Base-by-base conservation (phyloP, 2,888 invertebrate species). In the Melinaea marsaeus region DNA sequence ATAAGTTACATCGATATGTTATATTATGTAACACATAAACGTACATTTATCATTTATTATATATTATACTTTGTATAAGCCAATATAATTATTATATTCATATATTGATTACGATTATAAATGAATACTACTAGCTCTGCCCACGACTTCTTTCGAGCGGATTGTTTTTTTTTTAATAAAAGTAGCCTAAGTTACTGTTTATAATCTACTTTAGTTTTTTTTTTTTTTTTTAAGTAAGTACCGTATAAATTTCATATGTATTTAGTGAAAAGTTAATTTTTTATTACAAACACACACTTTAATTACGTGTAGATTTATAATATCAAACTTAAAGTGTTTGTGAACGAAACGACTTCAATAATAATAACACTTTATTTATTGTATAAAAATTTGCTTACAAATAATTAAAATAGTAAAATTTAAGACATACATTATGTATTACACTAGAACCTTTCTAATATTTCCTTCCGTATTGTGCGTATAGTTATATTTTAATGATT, bases 401-500 rank as follows among this genome's bases (percentile, higher is more conserved):
- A 1, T 22, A 22, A 22, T 22, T 22, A 22, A 22, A 22, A 22
- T 22, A 22, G 22, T 22, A 22, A 22, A 22, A 22, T 22, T 22
- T 22, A 22, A 22, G 22, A 22, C 22, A 22, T 22, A 22, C 22
- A 22, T 2, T 37, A 7, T n/a, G 3, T 48, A n/a, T 48, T 13
- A n/a, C 3, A n/a, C 4, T 3, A 37, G 37, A 37, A 37, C 7
- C n/a, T 48, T n/a, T n/a, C 47, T 6, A 4, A 11, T 5, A 47
- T 47, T 47, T 4, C 47, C 4, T 47, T 47, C 11, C 37, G 37
- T 47, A 1, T 47, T 2, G 2, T 47, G 11, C 5, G n/a, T 5
- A 13, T 48, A 13, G 48, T 11, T 13, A 48, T 48, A 48, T 5
- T 57, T 58, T 57, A 42, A 54, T 58, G 3, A 33, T 22, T 54